These are phyloP conservation scores for Periophthalmus modestus DNA, from an alignment of 2,113 vertebrate genomes.

Conservation along the genomic window DNA sequence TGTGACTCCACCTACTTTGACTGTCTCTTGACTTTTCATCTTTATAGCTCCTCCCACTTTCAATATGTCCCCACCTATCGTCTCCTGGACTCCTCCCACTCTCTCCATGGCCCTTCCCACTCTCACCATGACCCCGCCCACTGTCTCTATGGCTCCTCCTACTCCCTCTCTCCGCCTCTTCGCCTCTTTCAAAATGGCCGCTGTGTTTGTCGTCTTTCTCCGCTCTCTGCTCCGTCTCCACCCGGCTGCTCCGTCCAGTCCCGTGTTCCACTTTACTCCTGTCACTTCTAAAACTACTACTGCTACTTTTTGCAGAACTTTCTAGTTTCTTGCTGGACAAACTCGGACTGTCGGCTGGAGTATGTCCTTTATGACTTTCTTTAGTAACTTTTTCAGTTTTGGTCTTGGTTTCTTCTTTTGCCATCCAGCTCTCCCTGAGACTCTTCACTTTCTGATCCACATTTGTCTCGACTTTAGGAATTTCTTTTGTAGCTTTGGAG, in stretches of 20 bases:
- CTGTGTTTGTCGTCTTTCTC: background rate
- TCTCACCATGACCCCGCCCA: background rate
- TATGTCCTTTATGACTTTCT: background rate
- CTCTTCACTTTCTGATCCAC: background rate
- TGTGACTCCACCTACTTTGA: constrained; percentile 18
- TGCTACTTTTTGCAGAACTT: background rate
- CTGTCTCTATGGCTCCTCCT: constrained; percentile 25
- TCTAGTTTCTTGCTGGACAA: background rate
- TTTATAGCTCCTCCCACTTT: background rate
- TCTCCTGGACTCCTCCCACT: background rate
- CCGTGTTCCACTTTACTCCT: background rate
- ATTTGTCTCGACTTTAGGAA: background rate
- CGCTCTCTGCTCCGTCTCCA: too few species aligned
- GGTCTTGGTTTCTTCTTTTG: background rate
- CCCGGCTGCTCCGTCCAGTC: background rate
- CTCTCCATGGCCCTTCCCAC: background rate
- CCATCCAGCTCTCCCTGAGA: background rate
- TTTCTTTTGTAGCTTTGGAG: background rate
- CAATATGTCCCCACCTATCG: background rate
- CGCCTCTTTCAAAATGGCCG: background rate
- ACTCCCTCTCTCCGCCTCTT: background rate
- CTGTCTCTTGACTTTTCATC: background rate
- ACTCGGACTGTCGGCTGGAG: background rate
- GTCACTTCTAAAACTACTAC: background rate
- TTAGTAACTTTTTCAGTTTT: background rate